Percentiles rank a stretch among this genome's conserved stretches.
phyloP scores from a whole-genome alignment of 2,113 vertebrate species.

The Rhynchomys soricoides region DNA sequence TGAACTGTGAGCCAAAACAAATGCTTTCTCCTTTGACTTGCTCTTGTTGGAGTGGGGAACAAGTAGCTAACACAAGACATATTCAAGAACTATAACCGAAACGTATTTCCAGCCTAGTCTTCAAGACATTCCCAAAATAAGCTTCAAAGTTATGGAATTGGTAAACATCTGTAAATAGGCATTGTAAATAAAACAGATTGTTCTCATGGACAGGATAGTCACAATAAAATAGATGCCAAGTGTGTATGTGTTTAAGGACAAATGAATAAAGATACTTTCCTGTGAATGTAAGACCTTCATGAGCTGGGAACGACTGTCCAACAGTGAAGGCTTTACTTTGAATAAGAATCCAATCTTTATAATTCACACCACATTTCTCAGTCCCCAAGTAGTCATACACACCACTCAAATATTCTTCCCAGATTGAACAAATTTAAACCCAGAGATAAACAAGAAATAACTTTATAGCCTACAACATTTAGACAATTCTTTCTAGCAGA shows the following conservation, averaged over 20 bases:
- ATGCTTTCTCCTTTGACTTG: not conserved
- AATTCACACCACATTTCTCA: slow-evolving; percentile 54
- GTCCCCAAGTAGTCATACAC: not conserved
- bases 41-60: not conserved
- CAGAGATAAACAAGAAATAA: not conserved
- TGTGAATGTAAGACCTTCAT: not conserved
- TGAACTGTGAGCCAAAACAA: not conserved
- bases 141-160: not conserved
- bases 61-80: not conserved
- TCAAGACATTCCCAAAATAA: not conserved
- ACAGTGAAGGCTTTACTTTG: not conserved
- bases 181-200: not conserved
- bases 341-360: not conserved
- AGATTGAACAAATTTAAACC: not conserved
- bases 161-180: not conserved
- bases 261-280: slow-evolving; percentile 30
- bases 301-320: not conserved
- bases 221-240: not conserved
- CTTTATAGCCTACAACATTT: not conserved
- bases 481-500: not conserved
- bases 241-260: not conserved
- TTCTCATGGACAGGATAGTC: not conserved
- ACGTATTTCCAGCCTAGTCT: not conserved
- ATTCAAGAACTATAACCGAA: not conserved
- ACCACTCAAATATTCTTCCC: not conserved